Conservation (phyloP, 2,113 vertebrate species). For the Felis chaus region DNA sequence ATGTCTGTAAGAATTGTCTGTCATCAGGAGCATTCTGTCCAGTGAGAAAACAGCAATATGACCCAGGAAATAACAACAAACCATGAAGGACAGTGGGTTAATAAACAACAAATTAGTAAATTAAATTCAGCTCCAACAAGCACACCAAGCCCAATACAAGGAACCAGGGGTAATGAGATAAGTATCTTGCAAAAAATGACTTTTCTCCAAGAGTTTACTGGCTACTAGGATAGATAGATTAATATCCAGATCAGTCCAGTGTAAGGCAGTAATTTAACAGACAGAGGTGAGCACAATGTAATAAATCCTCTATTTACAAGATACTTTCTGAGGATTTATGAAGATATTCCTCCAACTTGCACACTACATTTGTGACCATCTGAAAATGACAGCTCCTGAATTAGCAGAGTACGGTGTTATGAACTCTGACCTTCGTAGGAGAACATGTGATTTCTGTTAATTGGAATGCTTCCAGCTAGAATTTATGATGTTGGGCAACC, state of each 20-base stretch:
- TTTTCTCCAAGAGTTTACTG: not conserved
- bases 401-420: not conserved
- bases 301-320: conserved; percentile 16
- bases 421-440: not conserved
- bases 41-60: not conserved
- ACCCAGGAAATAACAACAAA: not conserved
- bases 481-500: not conserved
- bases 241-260: not conserved
- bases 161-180: not conserved
- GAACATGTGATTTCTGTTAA: not conserved
- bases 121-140: not conserved
- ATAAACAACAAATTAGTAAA: not conserved
- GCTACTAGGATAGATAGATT: not conserved
- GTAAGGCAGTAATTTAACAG: conserved; percentile 20
- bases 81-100: not conserved
- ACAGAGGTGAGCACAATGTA: not conserved
- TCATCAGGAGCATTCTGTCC: not conserved
- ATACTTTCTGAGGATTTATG: conserved; percentile 36
- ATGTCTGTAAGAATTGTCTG: not conserved
- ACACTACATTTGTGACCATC: not conserved
- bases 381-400: not conserved
- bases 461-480: not conserved
- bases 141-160: not conserved
- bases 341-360: not conserved
- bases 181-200: not conserved